Percentiles rank a stretch among this genome's conserved stretches.
Conservation (phyloP, 1,140 invertebrate genomes). For the Drosophila kikkawai region DNA sequence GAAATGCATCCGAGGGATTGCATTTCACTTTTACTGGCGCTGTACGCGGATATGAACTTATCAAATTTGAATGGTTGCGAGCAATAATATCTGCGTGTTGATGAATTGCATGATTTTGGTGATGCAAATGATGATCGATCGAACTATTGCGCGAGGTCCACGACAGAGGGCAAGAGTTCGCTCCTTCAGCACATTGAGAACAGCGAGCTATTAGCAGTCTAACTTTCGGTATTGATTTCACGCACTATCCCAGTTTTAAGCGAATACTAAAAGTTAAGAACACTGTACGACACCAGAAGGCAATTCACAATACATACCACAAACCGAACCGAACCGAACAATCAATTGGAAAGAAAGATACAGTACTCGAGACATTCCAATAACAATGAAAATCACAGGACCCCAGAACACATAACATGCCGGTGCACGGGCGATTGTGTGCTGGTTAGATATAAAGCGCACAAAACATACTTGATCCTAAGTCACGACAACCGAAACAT, state of each 20-base stretch:
- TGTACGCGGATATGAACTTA: slow-evolving; percentile 51
- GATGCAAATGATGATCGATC: slow-evolving; percentile 83
- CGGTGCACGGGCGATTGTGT: slow-evolving; percentile 74
- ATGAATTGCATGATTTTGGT: slow-evolving; percentile 84
- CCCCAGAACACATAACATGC: slow-evolving; percentile 73
- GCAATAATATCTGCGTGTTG: slow-evolving; percentile 85
- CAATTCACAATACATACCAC: slow-evolving; percentile 45
- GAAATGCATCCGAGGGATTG: slow-evolving; percentile 55
- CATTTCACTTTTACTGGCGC: slow-evolving; percentile 55
- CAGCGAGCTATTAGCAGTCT: slow-evolving; percentile 62
- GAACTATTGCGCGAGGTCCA: slow-evolving; percentile 63
- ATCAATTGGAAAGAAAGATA: slow-evolving; percentile 19
- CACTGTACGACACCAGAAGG: slow-evolving; percentile 59
- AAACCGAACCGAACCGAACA: slow-evolving; percentile 27
- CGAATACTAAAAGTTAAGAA: slow-evolving; percentile 63
- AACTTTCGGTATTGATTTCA: slow-evolving; percentile 66
- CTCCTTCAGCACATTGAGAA: slow-evolving; percentile 80
- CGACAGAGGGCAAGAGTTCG: slow-evolving; percentile 65
- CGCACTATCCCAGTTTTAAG: slow-evolving; percentile 17
- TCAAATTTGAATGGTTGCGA: slow-evolving; percentile 82
- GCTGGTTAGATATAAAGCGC: slow-evolving; percentile 62
- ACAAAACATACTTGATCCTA: slow-evolving; percentile 49
- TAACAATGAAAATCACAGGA: slow-evolving; percentile 76
- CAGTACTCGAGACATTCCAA: slow-evolving; percentile 58
- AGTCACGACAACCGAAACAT: slow-evolving; percentile 39